Conservation (phyloP, 2,113 vertebrate species). For the Platysteira castanea region DNA sequence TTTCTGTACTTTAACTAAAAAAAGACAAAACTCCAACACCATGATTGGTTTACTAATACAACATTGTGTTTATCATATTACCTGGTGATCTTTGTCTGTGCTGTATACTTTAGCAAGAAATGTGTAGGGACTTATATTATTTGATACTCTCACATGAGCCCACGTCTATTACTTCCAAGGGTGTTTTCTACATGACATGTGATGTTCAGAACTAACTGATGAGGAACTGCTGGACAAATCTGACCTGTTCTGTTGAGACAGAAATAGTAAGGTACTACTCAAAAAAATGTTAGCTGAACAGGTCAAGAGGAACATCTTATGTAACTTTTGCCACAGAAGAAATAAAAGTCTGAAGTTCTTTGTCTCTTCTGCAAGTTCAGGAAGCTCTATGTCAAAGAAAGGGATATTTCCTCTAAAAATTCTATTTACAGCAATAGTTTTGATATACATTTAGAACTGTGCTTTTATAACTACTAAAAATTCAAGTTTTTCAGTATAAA, state of each 20-base stretch:
- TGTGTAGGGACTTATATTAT: not conserved
- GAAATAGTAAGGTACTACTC: not conserved
- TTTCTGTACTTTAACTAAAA: not conserved
- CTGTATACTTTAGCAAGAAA: not conserved
- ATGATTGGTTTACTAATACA: not conserved
- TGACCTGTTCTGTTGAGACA: not conserved
- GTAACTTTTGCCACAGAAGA: not conserved
- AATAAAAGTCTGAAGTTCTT: not conserved
- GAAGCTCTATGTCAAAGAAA: not conserved
- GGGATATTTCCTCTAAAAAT: not conserved
- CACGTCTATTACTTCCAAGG: not conserved
- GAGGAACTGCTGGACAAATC: not conserved
- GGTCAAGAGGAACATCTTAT: not conserved
- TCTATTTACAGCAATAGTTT: not conserved
- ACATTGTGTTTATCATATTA: not conserved
- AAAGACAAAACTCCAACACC: fast-evolving
- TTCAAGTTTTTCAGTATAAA: not conserved
- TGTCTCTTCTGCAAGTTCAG: not conserved
- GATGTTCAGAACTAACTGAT: not conserved
- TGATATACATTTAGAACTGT: not conserved
- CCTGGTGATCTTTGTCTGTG: not conserved
- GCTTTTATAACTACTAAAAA: not conserved
- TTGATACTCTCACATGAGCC: not conserved
- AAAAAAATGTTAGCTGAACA: not conserved
- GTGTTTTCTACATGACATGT: not conserved